These are phyloP conservation scores for Temnothorax unifasciatus DNA, from an alignment of 2,888 invertebrate genomes.

Conservation along the genomic window DNA sequence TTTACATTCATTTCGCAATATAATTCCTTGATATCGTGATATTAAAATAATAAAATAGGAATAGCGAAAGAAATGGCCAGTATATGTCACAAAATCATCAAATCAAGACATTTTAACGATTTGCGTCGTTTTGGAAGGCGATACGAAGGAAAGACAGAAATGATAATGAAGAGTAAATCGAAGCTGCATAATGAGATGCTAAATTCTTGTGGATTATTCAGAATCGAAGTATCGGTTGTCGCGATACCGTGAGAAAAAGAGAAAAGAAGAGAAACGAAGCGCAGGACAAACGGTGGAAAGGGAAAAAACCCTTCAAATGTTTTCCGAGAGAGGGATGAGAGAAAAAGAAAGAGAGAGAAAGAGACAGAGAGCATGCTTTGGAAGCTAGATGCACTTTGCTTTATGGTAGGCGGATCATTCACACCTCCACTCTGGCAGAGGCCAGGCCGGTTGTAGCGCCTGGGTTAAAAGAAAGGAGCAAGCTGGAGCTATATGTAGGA, in stretches of 20 bases:
- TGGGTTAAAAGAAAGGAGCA: slow-evolving; percentile 61
- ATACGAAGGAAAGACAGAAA: too few species aligned
- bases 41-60: not conserved
- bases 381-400: slow-evolving; percentile 78
- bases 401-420: slow-evolving; percentile 81
- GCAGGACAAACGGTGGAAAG: not conserved
- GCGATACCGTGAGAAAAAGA: slow-evolving; percentile 2
- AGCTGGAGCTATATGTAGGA: slow-evolving; percentile 70
- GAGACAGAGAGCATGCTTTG: slow-evolving; percentile 53
- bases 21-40: not conserved
- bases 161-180: slow-evolving; percentile 9
- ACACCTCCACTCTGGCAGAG: slow-evolving; percentile 74
- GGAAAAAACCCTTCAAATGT: slow-evolving; percentile 46
- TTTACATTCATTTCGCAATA: not conserved
- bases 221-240: slow-evolving; percentile 8
- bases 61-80: not conserved
- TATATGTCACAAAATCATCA: too few species aligned
- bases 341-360: too few species aligned
- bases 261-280: slow-evolving; percentile 20
- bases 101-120: not conserved
- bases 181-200: slow-evolving; percentile 18
- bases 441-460: slow-evolving; percentile 61
- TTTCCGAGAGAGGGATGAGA: slow-evolving; percentile 6
- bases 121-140: not conserved
- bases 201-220: slow-evolving; percentile 37